Conservation (phyloP, 2,888 invertebrate species). For the Fragum sueziense region DNA sequence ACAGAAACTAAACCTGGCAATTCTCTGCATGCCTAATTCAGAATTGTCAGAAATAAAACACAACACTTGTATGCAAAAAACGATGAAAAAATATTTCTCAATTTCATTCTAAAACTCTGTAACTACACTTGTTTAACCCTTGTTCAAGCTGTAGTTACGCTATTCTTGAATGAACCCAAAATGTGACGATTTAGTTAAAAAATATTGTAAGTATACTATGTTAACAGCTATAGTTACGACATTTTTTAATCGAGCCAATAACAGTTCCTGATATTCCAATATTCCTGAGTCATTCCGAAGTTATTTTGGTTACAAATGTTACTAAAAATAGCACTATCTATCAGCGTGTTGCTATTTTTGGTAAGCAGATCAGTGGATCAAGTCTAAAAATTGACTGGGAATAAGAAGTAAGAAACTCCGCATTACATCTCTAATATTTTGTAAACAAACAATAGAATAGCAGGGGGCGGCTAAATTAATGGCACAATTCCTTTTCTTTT, state of each 20-base stretch:
- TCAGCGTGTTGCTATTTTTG: conserved; percentile 28
- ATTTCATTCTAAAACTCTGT: not conserved
- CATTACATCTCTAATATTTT: not conserved
- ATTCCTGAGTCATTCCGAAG: conserved; percentile 42
- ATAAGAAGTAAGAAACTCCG: not conserved
- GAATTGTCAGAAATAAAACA: not conserved
- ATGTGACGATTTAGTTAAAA: not conserved
- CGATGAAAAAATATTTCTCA: not conserved
- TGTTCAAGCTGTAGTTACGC: not conserved
- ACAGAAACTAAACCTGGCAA: not conserved
- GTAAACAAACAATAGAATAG: no score
- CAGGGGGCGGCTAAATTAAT: no score
- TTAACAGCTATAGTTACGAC: not conserved
- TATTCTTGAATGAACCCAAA: not conserved
- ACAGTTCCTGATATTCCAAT: conserved; percentile 19
- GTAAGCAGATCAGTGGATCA: conserved; percentile 37
- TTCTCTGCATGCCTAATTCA: not conserved
- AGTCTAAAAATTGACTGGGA: conserved; percentile 7
- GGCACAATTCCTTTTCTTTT: not conserved
- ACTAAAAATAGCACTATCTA: conserved; percentile 34
- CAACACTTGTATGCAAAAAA: not conserved
- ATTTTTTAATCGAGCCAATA: not conserved
- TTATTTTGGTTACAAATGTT: conserved; percentile 45
- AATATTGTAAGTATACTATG: not conserved
- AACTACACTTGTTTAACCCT: not conserved